Percentiles rank a stretch among this genome's conserved stretches.
Conservation (phyloP, 2,888 invertebrate species). For the Meteorus colon region DNA sequence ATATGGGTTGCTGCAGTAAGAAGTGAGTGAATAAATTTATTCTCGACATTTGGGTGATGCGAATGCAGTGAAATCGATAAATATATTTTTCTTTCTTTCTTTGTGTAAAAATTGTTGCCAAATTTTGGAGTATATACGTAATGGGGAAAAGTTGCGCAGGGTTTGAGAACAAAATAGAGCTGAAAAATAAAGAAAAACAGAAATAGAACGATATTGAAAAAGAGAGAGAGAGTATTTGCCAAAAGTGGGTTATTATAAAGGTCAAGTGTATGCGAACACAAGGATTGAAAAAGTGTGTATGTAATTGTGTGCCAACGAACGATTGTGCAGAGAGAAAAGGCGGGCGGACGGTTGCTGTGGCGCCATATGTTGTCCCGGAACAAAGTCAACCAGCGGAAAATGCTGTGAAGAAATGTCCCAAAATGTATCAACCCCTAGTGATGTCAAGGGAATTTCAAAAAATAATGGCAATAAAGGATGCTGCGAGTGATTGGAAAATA, state of each 20-base stretch:
- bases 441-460: slow-evolving; percentile 11
- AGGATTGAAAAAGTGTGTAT: neutral
- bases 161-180: neutral
- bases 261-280: slow-evolving; percentile 29
- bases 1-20: slow-evolving; percentile 61
- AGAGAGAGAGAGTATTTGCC: neutral
- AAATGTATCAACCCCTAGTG: slow-evolving; percentile 24
- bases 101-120: neutral
- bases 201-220: neutral
- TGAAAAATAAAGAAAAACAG: neutral
- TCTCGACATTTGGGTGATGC: neutral
- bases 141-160: slow-evolving; percentile 17
- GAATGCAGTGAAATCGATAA: neutral
- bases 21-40: slow-evolving; percentile 53
- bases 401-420: slow-evolving; percentile 54
- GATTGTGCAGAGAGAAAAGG: slow-evolving; percentile 61
- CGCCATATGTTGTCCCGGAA: slow-evolving; percentile 60
- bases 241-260: slow-evolving; percentile 24
- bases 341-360: slow-evolving; percentile 59
- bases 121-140: slow-evolving; percentile 6
- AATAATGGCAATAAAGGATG: slow-evolving; percentile 25
- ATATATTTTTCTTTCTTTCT: slow-evolving; percentile 6
- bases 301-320: slow-evolving; percentile 45
- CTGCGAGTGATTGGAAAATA: neutral
- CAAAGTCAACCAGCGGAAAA: slow-evolving; percentile 56